phyloP scores from a whole-genome alignment of 2,888 invertebrate species.

The Sabatieria punctata region DNA sequence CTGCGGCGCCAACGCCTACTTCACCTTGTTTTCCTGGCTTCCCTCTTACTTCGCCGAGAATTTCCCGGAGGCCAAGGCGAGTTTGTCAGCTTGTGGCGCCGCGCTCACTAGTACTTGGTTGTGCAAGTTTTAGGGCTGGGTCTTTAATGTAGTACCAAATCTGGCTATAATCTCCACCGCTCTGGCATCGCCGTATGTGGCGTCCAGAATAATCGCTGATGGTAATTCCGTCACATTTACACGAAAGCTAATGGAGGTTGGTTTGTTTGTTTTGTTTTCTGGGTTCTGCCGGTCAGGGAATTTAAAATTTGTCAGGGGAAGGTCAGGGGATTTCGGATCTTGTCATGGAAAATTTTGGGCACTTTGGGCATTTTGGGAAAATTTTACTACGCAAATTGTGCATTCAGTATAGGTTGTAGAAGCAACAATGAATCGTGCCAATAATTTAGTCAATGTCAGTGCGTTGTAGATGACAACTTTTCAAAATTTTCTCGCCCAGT shows the following conservation, averaged over 20 bases:
- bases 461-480: no score
- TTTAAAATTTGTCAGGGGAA: no score
- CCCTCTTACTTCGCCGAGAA: slow-evolving; percentile 56
- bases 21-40: slow-evolving; percentile 52
- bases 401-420: no score
- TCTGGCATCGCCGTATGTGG: slow-evolving; percentile 46
- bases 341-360: no score
- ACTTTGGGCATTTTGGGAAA: no score
- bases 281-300: no score
- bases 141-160: slow-evolving; percentile 56
- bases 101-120: neutral
- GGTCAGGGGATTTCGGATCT: no score
- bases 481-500: no score
- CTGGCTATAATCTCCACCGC: slow-evolving; percentile 47
- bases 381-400: no score
- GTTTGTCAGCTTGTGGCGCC: neutral
- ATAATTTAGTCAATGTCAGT: no score
- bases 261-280: neutral
- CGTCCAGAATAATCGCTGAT: slow-evolving; percentile 42
- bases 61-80: slow-evolving; percentile 45
- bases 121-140: slow-evolving; percentile 41
- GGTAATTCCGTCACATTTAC: slow-evolving; percentile 38
- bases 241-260: slow-evolving; percentile 37
- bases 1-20: slow-evolving; percentile 54
- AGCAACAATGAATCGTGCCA: no score